Evolutionary conservation across 2,888 invertebrate species (phyloP).

Genomic region (Timema cristinae): DNA sequence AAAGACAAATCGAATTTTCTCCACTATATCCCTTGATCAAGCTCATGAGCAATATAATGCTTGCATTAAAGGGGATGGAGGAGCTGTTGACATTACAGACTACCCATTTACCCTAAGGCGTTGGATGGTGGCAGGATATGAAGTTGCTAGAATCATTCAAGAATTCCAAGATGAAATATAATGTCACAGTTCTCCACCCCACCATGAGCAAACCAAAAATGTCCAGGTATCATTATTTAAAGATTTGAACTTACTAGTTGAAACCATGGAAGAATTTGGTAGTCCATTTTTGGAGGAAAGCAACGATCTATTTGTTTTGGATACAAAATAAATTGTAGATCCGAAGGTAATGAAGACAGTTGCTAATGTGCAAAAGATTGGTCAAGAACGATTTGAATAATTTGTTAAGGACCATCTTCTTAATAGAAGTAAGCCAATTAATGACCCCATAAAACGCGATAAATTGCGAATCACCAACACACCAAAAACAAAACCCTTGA

Average conservation of each 20-base stretch:
- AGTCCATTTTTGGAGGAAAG: conserved; percentile 24
- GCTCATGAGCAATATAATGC: not conserved
- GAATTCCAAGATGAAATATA: conserved; percentile 18
- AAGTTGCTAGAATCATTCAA: conserved; percentile 23
- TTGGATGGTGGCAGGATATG: conserved; percentile 28
- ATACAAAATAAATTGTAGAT: conserved; percentile 22
- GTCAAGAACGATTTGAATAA: conserved; percentile 16
- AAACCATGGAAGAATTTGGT: conserved; percentile 21
- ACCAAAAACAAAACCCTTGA: not conserved
- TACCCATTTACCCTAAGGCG: conserved; percentile 19
- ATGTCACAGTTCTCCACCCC: not conserved
- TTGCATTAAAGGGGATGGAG: not conserved
- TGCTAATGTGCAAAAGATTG: conserved; percentile 15
- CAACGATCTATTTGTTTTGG: conserved; percentile 21
- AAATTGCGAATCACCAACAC: not conserved
- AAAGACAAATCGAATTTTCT: not conserved
- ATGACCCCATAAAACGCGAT: not conserved
- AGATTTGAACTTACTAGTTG: conserved; percentile 24
- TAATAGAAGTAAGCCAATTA: conserved; percentile 18
- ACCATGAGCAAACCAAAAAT: conserved; percentile 24
- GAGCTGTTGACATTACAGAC: not conserved
- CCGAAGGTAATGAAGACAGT: conserved; percentile 16
- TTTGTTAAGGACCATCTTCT: conserved; percentile 24
- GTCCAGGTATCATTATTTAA: conserved; percentile 21
- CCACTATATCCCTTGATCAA: not conserved